Evolutionary conservation across 2,888 invertebrate species (phyloP).

Genomic region (Sphaerophoria taeniata): DNA sequence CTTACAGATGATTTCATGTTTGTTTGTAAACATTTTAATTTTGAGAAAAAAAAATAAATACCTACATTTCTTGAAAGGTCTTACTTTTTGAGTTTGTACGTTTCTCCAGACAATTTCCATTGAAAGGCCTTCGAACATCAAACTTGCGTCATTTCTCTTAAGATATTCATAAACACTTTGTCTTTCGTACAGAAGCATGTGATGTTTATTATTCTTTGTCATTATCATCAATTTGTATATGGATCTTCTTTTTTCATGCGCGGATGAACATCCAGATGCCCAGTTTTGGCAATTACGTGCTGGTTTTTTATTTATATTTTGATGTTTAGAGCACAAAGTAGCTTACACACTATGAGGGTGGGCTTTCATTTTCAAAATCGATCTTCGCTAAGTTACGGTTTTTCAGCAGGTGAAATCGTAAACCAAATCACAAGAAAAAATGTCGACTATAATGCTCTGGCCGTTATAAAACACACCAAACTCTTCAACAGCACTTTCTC

Average conservation of each 20-base stretch:
- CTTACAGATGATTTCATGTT: too few relatives aligned
- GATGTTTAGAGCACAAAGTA: neutral
- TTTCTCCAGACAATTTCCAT: neutral
- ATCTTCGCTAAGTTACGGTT: too few relatives aligned
- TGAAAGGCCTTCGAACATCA: slow-evolving; percentile 29
- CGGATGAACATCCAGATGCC: slow-evolving; percentile 32
- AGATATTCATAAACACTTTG: slow-evolving; percentile 55
- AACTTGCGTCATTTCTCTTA: slow-evolving; percentile 62
- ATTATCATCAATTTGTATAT: slow-evolving; percentile 55
- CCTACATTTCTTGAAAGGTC: neutral
- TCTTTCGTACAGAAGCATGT: slow-evolving; percentile 44
- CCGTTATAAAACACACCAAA: too few relatives aligned
- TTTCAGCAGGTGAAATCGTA: too few relatives aligned
- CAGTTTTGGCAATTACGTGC: slow-evolving; percentile 7
- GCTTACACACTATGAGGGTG: too few relatives aligned
- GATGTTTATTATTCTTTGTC: slow-evolving; percentile 64
- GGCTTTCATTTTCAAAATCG: too few relatives aligned
- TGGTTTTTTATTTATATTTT: neutral
- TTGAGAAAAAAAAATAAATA: neutral
- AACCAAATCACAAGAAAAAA: too few relatives aligned
- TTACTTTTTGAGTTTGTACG: neutral
- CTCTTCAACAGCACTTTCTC: too few relatives aligned
- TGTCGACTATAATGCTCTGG: too few relatives aligned
- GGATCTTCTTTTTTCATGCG: neutral
- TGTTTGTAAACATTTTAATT: too few relatives aligned